Evolutionary conservation across 2,888 invertebrate species (phyloP), one percentile per base, ranked within the genome.

Genomic region (Pemphredon lugubris): DNA sequence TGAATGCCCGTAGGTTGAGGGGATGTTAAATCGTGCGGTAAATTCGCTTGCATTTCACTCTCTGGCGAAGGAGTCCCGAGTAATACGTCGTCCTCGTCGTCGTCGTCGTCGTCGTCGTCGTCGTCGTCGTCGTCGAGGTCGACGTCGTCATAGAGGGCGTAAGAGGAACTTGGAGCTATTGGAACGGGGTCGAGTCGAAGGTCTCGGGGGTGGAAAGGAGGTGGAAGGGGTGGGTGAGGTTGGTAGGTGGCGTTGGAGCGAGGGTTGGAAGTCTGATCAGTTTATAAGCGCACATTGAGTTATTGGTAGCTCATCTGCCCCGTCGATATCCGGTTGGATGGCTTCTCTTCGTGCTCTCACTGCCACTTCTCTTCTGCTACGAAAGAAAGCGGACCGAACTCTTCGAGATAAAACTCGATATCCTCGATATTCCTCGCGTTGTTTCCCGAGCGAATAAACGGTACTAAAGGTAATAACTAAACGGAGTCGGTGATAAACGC

Each of bases 211-310:
- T 40, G 65, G 65, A 34, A 53, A 54, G 57, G 55, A 16, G 50
- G 32, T 40, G 45, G 54, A 26, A n/a, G n/a, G 60, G 32, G 23
- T 20, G 40, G 39, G 45, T 30, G 32, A 44, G 47, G 53, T 21
- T 20, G 61, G 50, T 42, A 37, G 57, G 32, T 20, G 47, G 50
- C 50, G 73, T 59, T 53, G 63, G 74, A n/a, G n/a, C n/a, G n/a
- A n/a, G n/a, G 74, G 72, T 66, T 68, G 67, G 75, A 78, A 83
- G 85, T 86, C 86, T 86, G 86, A 86, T 85, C 86, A 86, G 85
- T 86, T 86, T 86, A 86, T 86, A 86, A 86, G 86, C 85, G 86
- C 83, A 84, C 86, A 86, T 86, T 86, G 86, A 86, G 85, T 86
- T 86, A 86, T 86, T 86, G 86, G 85, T 86, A 86, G 86, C 86